Base-by-base conservation (phyloP, 2,797 vertebrate species). In the Takifugu rubripes region DNA sequence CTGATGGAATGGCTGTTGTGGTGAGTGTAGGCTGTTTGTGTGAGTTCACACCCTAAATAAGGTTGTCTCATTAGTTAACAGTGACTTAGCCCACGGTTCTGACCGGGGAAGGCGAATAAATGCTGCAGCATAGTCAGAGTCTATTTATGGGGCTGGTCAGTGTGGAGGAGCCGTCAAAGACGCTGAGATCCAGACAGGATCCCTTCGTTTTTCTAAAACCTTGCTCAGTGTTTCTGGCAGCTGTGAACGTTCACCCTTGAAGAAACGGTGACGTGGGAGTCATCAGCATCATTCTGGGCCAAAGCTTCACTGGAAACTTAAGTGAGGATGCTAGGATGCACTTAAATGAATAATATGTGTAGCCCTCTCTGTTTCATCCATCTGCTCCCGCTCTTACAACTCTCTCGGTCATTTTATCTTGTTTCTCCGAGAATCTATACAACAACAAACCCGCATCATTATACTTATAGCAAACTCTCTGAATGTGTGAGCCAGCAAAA, bases 11-110 rank as follows among this genome's bases (percentile, higher is more conserved):
- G 27, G 57, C 66, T 29, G 56, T 29, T 55, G 56, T 46, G 17
- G 53, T 77, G 72, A 76, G 70, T 61, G 60, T 64, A 72, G 21
- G 21, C 72, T 66, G 27, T 49, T 82, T 71, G 54, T 5, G 53
- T 59, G 52, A 82, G 86, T 87, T 86, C 74, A 84, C 77, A 78
- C 74, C 66, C 62, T 59, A 68, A 84, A 61, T 3, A 36, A 47
- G 59, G 5, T 17, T 72, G 8, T 27, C 16, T 16, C 25, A 72
- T 79, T 59, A 69, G 83, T 79, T 70, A 61, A 54, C 64, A n/a
- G 44, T 72, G 68, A 77, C 53, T 82, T 56, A 56, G 48, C 76
- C 70, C 61, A 65, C 52, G 61, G 75, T 66, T 48, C 50, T 16
- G 10, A 29, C 54, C 78, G 68, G 72, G 52, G 52, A 61, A 68